Evolutionary conservation across 2,888 invertebrate genomes (phyloP), one percentile per base, ranked within the genome.

Genomic region (Euplagia quadripunctaria): DNA sequence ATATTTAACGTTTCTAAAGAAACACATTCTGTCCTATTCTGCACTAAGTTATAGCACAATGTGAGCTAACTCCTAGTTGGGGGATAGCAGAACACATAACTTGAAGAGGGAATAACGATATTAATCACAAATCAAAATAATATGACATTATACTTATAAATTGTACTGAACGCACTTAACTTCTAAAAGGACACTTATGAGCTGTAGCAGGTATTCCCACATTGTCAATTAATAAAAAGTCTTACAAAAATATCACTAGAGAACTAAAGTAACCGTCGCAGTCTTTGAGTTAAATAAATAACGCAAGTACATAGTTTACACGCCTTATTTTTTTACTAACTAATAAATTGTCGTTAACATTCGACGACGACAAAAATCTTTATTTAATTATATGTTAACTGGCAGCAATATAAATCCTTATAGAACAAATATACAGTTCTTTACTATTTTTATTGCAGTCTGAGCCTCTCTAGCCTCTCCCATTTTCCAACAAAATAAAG

Each of bases 161-260:
- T 31, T 31, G 31, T 31, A 31, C 31, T 31, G 1, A 31, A 31
- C 31, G 6, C 43, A 46, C 64, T 16, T 65, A 49, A 46, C 49
- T 51, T 41, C 31, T 51, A 66, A 66, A 17, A 49, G 41, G 51
- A 66, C 66, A 51, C 66, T 66, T 66, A 66, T 0, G 9, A 66
- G 14, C 51, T 31, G 2, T 31, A 31, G 31, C 31, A 31, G 31
- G 2, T 31, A 31, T 31, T 31, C 2, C 31, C 31, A 31, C 31
- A 31, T 11, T 51, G 51, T 17, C 66, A 41, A 17, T 31, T 17
- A 66, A 31, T 66, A 20, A 66, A 66, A 66, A 20, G 4, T 31
- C 58, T 11, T 58, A 66, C 46, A 65, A 9, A 51, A 66, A 51
- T 41, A 66, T 41, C 66, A 66, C 66, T 31, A 66, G 31, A 20